A percentile compares a stretch with the other conserved stretches of the same genome.
Evolutionary conservation across 2,797 vertebrate genomes (phyloP).

Genomic region (Ceyx erithaca): DNA sequence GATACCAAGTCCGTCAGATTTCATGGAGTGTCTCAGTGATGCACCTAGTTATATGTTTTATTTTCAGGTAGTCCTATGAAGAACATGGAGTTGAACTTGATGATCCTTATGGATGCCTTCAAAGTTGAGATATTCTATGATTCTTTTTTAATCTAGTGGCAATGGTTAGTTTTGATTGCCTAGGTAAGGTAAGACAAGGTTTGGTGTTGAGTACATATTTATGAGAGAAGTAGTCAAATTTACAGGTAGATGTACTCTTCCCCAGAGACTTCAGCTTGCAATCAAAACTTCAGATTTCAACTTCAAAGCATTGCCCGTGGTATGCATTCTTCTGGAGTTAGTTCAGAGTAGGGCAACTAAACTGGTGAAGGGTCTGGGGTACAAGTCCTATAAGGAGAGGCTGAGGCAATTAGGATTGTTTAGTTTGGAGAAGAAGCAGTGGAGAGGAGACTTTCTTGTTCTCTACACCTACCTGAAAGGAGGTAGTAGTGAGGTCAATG

Average conservation of each 20-base stretch:
- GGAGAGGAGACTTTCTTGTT: too few relatives aligned
- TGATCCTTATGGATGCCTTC: not conserved
- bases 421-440: too few relatives aligned
- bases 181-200: not conserved
- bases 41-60: not conserved
- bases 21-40: not conserved
- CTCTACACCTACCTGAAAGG: too few relatives aligned
- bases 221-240: not conserved
- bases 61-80: not conserved
- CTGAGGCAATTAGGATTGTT: too few relatives aligned
- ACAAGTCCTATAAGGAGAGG: too few relatives aligned
- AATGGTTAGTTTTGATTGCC: not conserved
- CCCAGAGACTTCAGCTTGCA: not conserved
- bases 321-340: too few relatives aligned
- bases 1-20: not conserved
- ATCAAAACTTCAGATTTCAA: not conserved
- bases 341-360: too few relatives aligned
- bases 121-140: not conserved
- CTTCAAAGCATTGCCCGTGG: not conserved
- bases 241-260: not conserved
- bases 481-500: too few relatives aligned
- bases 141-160: not conserved
- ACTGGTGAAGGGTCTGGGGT: too few relatives aligned
- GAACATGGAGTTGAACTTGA: not conserved
- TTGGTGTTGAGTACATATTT: not conserved